phyloP scores from a whole-genome alignment of 2,888 invertebrate genomes.

The Leptura quadrifasciata region DNA sequence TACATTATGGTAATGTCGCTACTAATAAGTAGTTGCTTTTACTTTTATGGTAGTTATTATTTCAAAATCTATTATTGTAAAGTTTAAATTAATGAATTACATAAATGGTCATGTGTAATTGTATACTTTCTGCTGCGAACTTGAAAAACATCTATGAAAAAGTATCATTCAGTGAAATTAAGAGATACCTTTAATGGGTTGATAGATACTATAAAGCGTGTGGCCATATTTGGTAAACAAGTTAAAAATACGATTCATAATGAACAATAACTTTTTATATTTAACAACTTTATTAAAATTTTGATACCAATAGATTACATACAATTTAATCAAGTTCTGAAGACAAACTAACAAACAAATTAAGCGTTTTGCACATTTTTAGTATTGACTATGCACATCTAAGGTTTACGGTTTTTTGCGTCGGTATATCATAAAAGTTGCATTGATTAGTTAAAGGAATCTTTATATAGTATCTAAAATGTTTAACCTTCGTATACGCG shows the following conservation, averaged over 20 bases:
- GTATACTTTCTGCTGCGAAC: conserved; percentile 18
- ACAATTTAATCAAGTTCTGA: neutral
- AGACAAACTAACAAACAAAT: too few species aligned
- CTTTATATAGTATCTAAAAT: too few species aligned
- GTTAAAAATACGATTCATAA: neutral
- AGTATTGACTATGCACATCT: too few species aligned
- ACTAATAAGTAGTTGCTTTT: conserved; percentile 32
- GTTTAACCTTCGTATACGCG: too few species aligned
- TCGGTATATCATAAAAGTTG: too few species aligned
- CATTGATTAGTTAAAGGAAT: too few species aligned
- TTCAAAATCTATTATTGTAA: conserved; percentile 29
- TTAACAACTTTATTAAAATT: neutral
- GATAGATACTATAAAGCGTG: neutral
- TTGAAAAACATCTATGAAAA: conserved; percentile 19
- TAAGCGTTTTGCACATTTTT: too few species aligned
- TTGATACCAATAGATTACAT: neutral
- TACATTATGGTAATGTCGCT: conserved; percentile 27
- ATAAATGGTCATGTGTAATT: conserved; percentile 38
- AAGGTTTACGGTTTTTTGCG: too few species aligned
- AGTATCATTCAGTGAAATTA: conserved; percentile 5
- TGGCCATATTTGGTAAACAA: neutral
- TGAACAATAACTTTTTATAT: neutral
- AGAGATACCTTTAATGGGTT: conserved; percentile 28
- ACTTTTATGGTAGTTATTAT: conserved; percentile 38
- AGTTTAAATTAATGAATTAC: conserved; percentile 31